phyloP scores from a whole-genome alignment of 2,797 vertebrate species.

The Phataginus tetradactyla region DNA sequence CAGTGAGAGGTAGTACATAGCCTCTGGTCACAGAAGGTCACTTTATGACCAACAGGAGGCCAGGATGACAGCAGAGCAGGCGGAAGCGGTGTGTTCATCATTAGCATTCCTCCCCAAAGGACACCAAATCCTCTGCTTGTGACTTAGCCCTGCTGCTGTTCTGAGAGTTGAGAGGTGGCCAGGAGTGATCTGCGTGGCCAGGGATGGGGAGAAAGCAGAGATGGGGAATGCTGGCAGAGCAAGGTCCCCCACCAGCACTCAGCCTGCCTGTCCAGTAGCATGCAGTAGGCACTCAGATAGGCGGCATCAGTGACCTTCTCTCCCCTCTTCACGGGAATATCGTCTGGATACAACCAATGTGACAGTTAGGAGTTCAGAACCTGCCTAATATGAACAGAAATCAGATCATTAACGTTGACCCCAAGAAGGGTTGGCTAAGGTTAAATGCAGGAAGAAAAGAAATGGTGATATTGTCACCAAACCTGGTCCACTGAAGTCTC shows the following conservation, averaged over 20 bases:
- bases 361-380: background rate
- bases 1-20: background rate
- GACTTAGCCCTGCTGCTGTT: background rate
- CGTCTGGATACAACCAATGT: background rate
- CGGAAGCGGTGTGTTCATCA: background rate
- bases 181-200: background rate
- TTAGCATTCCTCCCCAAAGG: background rate
- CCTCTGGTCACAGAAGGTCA: background rate
- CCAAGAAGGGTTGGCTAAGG: background rate
- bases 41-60: background rate
- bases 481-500: background rate
- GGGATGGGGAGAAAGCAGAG: background rate
- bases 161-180: background rate
- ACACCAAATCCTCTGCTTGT: background rate
- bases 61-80: background rate
- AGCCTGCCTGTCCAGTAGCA: background rate
- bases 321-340: background rate
- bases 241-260: background rate
- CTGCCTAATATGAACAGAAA: background rate
- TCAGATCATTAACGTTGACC: background rate
- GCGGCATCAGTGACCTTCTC: background rate
- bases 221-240: background rate
- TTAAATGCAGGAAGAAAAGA: background rate
- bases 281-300: background rate
- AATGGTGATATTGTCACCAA: background rate